phyloP scores from a whole-genome alignment of 2,888 invertebrate species.

The Tupiocoris notatus region DNA sequence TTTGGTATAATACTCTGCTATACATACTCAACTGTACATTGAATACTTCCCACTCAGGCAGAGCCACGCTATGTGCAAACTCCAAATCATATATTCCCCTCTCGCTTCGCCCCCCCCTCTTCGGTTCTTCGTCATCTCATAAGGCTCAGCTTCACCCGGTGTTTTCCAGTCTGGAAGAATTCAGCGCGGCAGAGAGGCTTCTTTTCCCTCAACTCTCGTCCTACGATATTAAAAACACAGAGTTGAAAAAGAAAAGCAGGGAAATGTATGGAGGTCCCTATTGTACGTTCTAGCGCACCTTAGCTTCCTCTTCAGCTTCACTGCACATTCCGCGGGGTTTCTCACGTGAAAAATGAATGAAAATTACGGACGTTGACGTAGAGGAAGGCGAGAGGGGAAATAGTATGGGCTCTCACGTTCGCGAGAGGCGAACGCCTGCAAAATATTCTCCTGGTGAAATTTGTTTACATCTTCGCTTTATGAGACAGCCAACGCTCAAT shows the following conservation, averaged over 20 bases:
- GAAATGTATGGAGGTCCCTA: background rate
- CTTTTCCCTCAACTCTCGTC: background rate
- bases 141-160: background rate
- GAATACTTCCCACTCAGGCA: no score
- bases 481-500: conserved; percentile 7
- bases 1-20: no score
- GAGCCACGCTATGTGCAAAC: no score
- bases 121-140: background rate
- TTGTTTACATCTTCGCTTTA: conserved; percentile 20
- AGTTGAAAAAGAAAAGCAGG: background rate
- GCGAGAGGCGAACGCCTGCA: background rate
- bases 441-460: conserved; percentile 14
- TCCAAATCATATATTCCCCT: no score
- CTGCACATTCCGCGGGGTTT: background rate
- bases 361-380: background rate
- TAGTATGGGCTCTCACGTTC: background rate
- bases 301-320: background rate
- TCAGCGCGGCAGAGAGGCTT: background rate
- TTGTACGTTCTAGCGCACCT: background rate
- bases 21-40: no score
- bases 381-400: background rate
- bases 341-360: background rate
- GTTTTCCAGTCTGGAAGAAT: background rate
- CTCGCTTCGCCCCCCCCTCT: no score
- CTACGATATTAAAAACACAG: background rate